Conservation (phyloP, 2,797 vertebrate species). For the Notoglanidium macrostoma region DNA sequence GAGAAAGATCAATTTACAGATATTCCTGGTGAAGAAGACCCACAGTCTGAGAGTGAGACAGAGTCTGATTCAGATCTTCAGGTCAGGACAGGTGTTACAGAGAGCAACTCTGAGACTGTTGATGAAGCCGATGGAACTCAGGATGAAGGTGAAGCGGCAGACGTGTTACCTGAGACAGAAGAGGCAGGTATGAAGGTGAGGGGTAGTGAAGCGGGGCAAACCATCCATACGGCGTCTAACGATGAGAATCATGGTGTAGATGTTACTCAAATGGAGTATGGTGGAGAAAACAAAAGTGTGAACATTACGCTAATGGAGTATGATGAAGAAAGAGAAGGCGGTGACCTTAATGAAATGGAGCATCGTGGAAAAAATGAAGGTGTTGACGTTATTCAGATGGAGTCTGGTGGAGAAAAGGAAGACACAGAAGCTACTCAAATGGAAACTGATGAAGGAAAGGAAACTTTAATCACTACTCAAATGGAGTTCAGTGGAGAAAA, state of each 20-base stretch:
- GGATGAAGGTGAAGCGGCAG: neutral
- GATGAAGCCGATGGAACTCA: neutral
- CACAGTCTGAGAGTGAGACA: neutral
- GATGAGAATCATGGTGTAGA: neutral
- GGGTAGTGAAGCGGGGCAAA: neutral
- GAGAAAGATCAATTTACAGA: neutral
- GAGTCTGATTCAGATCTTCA: neutral
- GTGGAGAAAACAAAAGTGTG: neutral
- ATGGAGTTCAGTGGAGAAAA: neutral
- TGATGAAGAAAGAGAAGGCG: neutral
- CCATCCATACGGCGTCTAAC: neutral
- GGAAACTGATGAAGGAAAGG: neutral
- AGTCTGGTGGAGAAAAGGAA: constrained; percentile 3
- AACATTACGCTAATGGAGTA: neutral
- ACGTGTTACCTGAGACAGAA: neutral
- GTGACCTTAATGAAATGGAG: neutral
- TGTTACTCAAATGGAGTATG: neutral
- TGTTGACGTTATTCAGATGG: neutral
- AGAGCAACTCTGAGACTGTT: neutral
- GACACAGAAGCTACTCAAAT: too few species aligned
- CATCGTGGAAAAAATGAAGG: neutral
- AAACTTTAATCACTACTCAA: neutral
- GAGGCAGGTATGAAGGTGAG: neutral
- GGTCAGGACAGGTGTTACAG: neutral
- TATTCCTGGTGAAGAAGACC: neutral